Evolutionary conservation across 1,140 invertebrate genomes (phyloP).

Genomic region (Brachionus paranguensis): DNA sequence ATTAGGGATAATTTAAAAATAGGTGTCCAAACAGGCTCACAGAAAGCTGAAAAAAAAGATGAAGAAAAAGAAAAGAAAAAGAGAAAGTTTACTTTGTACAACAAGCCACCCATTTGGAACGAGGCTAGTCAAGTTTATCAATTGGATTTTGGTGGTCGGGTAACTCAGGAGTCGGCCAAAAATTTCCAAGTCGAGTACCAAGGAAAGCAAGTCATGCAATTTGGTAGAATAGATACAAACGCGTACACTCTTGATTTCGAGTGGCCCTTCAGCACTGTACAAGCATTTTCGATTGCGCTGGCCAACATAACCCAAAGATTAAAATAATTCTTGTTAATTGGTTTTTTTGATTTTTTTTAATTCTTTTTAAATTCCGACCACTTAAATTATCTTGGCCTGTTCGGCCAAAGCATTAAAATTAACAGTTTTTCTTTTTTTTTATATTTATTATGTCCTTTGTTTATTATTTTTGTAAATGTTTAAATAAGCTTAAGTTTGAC

Average conservation of each 20-base stretch:
- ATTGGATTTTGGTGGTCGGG: conserved; percentile 94
- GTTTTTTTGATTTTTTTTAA: background rate
- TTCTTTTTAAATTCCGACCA: background rate
- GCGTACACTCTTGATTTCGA: conserved; percentile 98
- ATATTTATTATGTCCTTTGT: background rate
- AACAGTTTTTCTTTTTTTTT: background rate
- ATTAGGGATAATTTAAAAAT: background rate
- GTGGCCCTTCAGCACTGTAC: conserved; percentile 93
- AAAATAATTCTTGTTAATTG: conserved; percentile 64
- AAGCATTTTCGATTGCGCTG: conserved; percentile 94
- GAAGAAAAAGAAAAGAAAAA: no score
- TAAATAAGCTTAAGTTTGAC: background rate
- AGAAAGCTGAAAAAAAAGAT: background rate
- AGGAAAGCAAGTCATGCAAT: conserved; percentile 97
- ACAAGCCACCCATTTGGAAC: conserved; percentile 99
- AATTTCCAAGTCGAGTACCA: conserved; percentile 98
- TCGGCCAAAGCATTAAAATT: background rate
- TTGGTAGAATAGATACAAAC: conserved; percentile 94
- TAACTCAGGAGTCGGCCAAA: conserved; percentile 97
- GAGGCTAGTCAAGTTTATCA: conserved; percentile 98
- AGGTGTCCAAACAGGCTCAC: background rate
- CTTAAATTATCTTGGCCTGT: background rate
- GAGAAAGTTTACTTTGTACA: conserved; percentile 80
- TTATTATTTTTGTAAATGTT: background rate
- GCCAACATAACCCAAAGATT: conserved; percentile 96